Base-by-base conservation (phyloP, 2,797 vertebrate genomes). In the Cichlasoma orientale region DNA sequence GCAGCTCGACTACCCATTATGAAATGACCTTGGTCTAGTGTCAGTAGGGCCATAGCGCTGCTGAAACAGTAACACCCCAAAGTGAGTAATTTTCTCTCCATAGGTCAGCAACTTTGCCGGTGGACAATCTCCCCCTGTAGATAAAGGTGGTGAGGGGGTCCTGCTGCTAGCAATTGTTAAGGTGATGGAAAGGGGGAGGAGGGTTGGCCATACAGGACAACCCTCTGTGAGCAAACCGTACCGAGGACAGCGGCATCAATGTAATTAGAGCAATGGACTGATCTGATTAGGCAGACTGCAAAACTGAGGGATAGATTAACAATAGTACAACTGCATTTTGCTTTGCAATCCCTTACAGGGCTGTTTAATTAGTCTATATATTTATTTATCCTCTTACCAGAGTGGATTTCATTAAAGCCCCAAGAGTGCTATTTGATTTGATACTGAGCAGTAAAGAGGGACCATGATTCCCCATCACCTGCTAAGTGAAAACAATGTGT, bases 1-100 rank as follows among this genome's bases (percentile, higher is more conserved):
- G 89, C 93, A 92, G 92, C 86, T 84, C 89, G 90, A 94, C 89
- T 88, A 84, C 79, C 90, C 88, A 91, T 93, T 92, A 93, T 91
- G 88, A 93, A 90, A 93, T 92, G 93, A 95, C 95, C 95, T 95
- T 96, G 94, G 88, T 92, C 83, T 85, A 55, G 88, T 88, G 86
- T 93, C 92, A 91, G 89, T 74, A 12, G 77, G 86, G 81, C 84
- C 71, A 83, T 81, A 78, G 82, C 50, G 47, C 84, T 82, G 84
- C 89, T 83, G 92, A 93, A 95, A 93, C 90, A 88, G 81, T 88
- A 91, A 92, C 88, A 86, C 90, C 90, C 86, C 86, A 92, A 90
- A 92, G 87, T 93, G 93, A 94, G 92, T 92, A 88, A 92, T 93
- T 93, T 91, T 91, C 91, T 58, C 70, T 88, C 78, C 74, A 70